These are phyloP conservation scores for Capreolus pygargus DNA, from an alignment of 2,113 vertebrate genomes.

Conservation along the genomic window DNA sequence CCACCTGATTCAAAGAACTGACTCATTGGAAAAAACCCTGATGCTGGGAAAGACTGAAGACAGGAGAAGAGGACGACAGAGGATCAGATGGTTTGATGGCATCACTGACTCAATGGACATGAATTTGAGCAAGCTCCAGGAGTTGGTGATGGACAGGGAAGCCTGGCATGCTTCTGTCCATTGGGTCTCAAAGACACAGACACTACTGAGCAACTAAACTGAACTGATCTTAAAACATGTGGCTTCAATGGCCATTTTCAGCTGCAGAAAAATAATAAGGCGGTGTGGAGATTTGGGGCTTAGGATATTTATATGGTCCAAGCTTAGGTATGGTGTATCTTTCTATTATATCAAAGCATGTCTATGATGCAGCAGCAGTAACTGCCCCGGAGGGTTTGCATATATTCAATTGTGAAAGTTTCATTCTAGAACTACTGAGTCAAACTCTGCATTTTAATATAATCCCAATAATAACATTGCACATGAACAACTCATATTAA, in stretches of 20 bases:
- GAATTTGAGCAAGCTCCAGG: neutral
- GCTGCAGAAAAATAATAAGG: neutral
- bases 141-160: neutral
- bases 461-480: neutral
- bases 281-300: neutral
- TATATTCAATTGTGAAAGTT: neutral
- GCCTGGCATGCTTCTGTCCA: neutral
- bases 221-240: neutral
- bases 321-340: neutral
- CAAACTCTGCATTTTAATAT: neutral
- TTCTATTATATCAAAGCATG: neutral
- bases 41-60: neutral
- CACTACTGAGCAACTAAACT: neutral
- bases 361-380: neutral
- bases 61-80: neutral
- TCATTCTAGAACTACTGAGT: neutral
- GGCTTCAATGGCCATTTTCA: neutral
- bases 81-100: neutral
- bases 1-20: neutral
- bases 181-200: neutral
- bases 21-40: neutral
- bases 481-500: neutral
- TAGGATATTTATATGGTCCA: neutral
- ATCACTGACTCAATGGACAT: neutral
- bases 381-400: fast-evolving